Conservation (phyloP, 2,888 invertebrate species). For the Brenthis hecate region DNA sequence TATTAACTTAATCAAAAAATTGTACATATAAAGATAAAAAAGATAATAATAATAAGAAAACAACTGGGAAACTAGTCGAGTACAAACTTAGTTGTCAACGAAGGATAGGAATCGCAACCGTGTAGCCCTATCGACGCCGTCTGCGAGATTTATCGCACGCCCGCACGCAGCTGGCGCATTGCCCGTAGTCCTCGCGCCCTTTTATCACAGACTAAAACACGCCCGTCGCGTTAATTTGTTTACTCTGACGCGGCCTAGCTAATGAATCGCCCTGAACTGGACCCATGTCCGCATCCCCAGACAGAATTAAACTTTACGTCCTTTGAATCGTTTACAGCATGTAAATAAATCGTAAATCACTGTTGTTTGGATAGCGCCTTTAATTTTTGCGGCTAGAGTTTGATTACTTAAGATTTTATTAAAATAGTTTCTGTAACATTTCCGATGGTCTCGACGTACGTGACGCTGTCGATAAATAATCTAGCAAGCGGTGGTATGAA, state of each 20-base stretch:
- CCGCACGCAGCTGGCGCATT: constrained; percentile 73
- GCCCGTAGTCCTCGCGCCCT: constrained; percentile 74
- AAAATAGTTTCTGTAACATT: too few relatives aligned
- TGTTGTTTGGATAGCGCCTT: constrained; percentile 32
- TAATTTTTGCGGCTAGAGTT: constrained; percentile 3
- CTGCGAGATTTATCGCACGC: constrained; percentile 68
- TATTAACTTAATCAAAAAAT: too few relatives aligned
- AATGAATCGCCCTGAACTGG: constrained; percentile 78
- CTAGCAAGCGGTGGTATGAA: too few relatives aligned
- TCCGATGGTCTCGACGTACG: too few relatives aligned
- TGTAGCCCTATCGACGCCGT: constrained; percentile 46
- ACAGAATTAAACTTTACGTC: constrained; percentile 73
- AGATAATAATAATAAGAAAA: too few relatives aligned
- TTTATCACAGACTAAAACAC: constrained; percentile 78
- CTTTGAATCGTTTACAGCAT: constrained; percentile 67
- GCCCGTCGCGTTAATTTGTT: constrained; percentile 80
- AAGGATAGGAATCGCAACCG: constrained; percentile 33
- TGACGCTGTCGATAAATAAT: too few relatives aligned
- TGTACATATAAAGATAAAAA: too few relatives aligned
- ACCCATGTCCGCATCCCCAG: constrained; percentile 68
- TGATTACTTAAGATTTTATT: too few relatives aligned
- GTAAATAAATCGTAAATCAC: constrained; percentile 77
- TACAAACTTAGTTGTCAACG: constrained; percentile 40
- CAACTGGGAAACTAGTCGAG: constrained; percentile 10
- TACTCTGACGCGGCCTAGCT: constrained; percentile 77